Evolutionary conservation across 2,888 invertebrate species (phyloP).

Genomic region (Dichetophora obliterata): DNA sequence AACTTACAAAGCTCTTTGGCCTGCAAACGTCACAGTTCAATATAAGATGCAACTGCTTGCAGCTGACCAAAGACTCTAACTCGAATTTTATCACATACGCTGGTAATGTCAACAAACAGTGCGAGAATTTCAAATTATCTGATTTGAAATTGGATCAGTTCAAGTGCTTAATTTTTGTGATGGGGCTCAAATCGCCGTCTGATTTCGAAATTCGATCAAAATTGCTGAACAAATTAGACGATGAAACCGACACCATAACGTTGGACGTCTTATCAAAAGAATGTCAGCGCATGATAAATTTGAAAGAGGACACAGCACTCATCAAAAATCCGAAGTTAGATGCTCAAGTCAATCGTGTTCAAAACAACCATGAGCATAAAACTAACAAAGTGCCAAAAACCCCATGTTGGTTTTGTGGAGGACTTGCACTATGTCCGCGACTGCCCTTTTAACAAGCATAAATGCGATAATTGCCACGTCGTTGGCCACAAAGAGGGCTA

Average conservation of each 20-base stretch:
- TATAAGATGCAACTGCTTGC: slow-evolving; percentile 44
- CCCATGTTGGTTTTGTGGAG: slow-evolving; percentile 48
- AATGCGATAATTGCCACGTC: slow-evolving; percentile 40
- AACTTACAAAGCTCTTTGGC: slow-evolving; percentile 44
- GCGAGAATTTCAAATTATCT: slow-evolving; percentile 44
- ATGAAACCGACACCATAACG: slow-evolving; percentile 37
- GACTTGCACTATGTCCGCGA: slow-evolving; percentile 44
- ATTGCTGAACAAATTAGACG: slow-evolving; percentile 40
- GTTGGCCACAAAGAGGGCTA: slow-evolving; percentile 46
- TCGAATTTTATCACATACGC: slow-evolving; percentile 46
- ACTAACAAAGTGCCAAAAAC: slow-evolving; percentile 42
- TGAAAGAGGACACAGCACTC: slow-evolving; percentile 45
- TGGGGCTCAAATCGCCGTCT: slow-evolving; percentile 43
- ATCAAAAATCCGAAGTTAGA: slow-evolving; percentile 38
- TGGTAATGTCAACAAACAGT: slow-evolving; percentile 38
- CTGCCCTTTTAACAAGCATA: slow-evolving; percentile 42
- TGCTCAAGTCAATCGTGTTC: slow-evolving; percentile 33
- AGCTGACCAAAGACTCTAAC: slow-evolving; percentile 40
- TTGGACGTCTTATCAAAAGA: slow-evolving; percentile 44
- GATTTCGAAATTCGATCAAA: slow-evolving; percentile 46
- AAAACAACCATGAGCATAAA: slow-evolving; percentile 31
- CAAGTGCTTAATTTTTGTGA: slow-evolving; percentile 48
- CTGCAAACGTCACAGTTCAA: slow-evolving; percentile 45
- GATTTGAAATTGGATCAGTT: slow-evolving; percentile 46
- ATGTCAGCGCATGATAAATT: slow-evolving; percentile 46